A percentile compares a stretch with the other conserved stretches of the same genome.
Evolutionary conservation across 1,140 invertebrate genomes (phyloP).

Genomic region (Scylla paramamosain): DNA sequence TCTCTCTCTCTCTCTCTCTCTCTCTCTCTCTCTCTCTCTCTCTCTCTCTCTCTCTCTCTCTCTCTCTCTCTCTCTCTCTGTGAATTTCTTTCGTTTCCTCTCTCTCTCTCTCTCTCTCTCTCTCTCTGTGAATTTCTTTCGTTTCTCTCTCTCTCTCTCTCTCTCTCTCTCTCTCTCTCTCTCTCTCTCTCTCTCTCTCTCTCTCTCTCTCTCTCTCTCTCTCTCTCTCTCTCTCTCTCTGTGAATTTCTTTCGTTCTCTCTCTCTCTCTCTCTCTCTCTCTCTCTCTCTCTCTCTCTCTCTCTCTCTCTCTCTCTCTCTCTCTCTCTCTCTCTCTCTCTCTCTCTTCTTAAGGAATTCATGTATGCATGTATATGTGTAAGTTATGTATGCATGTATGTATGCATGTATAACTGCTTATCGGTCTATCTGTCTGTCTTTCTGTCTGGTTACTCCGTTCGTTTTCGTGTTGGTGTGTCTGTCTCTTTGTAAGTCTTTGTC

Average conservation of each 20-base stretch:
- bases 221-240: neutral
- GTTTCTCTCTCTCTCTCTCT: neutral
- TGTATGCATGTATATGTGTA: conserved; percentile 44
- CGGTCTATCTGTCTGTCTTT: conserved; percentile 63
- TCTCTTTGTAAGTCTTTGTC: too few species aligned
- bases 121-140: too few species aligned
- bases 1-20: neutral
- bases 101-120: too few species aligned
- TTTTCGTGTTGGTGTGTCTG: conserved; percentile 16
- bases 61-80: neutral
- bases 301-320: neutral
- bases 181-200: conserved; percentile 42
- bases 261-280: neutral
- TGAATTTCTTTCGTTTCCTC: neutral
- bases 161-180: neutral
- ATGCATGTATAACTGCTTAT: conserved; percentile 67
- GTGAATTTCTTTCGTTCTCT: too few species aligned
- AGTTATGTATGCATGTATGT: conserved; percentile 64
- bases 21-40: neutral
- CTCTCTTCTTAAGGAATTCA: neutral
- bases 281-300: neutral
- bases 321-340: conserved; percentile 10
- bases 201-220: conserved; percentile 22
- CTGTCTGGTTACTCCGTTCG: conserved; percentile 59
- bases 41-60: neutral